Evolutionary conservation across 2,797 vertebrate species (phyloP).

Genomic region (Myotis myotis): DNA sequence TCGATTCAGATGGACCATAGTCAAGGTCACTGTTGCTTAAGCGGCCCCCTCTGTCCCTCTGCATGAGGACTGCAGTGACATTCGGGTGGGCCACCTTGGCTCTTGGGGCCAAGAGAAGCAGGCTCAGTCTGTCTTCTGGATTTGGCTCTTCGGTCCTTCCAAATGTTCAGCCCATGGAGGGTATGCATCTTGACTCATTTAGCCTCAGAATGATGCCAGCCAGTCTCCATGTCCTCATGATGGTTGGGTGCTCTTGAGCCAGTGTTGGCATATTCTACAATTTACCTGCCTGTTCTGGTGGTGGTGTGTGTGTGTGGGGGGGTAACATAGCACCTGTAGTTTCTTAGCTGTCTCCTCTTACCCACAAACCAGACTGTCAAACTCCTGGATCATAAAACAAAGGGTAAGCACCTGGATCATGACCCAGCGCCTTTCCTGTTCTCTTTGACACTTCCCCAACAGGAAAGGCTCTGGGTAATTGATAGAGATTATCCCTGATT

Average conservation of each 20-base stretch:
- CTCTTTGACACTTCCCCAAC: slow-evolving; percentile 69
- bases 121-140: background rate
- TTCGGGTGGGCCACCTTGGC: background rate
- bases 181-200: background rate
- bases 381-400: slow-evolving; percentile 62
- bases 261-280: background rate
- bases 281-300: background rate
- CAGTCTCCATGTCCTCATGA: background rate
- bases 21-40: background rate
- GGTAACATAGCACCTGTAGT: background rate
- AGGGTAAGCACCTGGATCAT: slow-evolving; percentile 56
- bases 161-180: background rate
- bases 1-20: background rate
- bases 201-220: background rate
- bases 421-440: slow-evolving; percentile 71
- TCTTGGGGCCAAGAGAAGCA: background rate
- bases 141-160: background rate
- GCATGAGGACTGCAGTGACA: background rate
- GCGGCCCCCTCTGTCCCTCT: background rate
- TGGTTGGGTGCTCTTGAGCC: background rate
- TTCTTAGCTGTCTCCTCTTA: slow-evolving; percentile 31
- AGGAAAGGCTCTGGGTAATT: slow-evolving; percentile 72
- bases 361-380: slow-evolving; percentile 41
- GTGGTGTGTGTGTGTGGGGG: no score
- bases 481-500: slow-evolving; percentile 74